phyloP scores from a whole-genome alignment of 1,140 invertebrate genomes.

The Drosophila takahashii region DNA sequence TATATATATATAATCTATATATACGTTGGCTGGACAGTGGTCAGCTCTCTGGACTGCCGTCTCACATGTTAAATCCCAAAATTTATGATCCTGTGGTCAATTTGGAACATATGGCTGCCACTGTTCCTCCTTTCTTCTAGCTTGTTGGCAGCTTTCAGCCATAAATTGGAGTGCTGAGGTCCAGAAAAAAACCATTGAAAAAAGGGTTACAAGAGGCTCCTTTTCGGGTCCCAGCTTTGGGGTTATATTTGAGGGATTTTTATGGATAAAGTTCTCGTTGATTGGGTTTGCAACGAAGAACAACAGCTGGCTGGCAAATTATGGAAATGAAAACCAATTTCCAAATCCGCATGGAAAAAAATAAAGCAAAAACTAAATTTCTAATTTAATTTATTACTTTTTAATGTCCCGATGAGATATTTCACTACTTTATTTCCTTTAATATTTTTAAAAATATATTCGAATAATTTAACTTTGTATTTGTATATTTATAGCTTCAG shows the following conservation, averaged over 20 bases:
- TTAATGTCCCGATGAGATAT: too few species aligned
- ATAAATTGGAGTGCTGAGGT: constrained; percentile 63
- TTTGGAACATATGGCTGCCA: constrained; percentile 72
- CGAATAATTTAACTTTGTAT: background rate
- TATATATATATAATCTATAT: constrained; percentile 15
- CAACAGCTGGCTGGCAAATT: constrained; percentile 43
- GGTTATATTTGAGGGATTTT: constrained; percentile 40
- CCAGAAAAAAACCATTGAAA: constrained; percentile 15
- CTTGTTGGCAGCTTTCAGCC: constrained; percentile 49
- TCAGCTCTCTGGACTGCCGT: constrained; percentile 18
- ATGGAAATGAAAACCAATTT: constrained; percentile 32
- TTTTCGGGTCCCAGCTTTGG: constrained; percentile 16
- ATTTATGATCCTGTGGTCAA: constrained; percentile 80
- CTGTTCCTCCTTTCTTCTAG: constrained; percentile 47
- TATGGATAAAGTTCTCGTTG: constrained; percentile 45
- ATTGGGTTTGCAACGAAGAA: constrained; percentile 31
- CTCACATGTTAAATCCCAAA: constrained; percentile 73
- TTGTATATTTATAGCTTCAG: background rate
- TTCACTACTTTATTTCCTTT: too few species aligned
- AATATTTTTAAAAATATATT: background rate
- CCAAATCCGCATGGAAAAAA: too few species aligned
- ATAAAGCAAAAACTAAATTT: too few species aligned
- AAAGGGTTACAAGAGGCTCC: constrained; percentile 64
- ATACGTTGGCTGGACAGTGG: constrained; percentile 14
- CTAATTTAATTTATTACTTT: too few species aligned